phyloP scores from a whole-genome alignment of 2,888 invertebrate species.

The Metellina segmentata region DNA sequence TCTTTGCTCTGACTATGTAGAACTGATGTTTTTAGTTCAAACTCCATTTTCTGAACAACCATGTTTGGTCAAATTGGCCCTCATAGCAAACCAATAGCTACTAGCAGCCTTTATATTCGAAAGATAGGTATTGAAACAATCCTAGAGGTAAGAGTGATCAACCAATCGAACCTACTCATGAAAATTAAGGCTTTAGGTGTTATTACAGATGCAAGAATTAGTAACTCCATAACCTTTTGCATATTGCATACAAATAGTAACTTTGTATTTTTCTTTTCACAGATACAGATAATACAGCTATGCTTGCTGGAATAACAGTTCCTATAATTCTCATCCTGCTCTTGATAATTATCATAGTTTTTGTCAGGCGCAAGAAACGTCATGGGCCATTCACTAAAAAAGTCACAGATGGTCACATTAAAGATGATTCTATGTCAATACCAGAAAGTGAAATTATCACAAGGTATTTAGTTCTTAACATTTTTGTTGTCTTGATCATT shows the following conservation, averaged over 20 bases:
- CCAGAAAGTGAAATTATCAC: conserved; percentile 90
- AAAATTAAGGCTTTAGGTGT: background rate
- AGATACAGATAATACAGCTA: conserved; percentile 92
- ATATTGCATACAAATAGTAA: no score
- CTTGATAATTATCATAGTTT: conserved; percentile 78
- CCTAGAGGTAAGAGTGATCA: no score
- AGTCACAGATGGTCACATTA: conserved; percentile 81
- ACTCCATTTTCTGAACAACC: no score
- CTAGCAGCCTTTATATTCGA: no score
- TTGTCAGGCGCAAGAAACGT: conserved; percentile 83
- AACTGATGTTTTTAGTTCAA: no score
- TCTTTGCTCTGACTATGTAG: no score
- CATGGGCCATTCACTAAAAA: conserved; percentile 84
- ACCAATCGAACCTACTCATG: no score
- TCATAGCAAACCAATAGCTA: no score
- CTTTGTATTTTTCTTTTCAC: conserved; percentile 81
- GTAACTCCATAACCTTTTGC: background rate
- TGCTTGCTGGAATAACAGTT: conserved; percentile 89
- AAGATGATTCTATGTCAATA: conserved; percentile 88
- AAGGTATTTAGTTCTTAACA: conserved; percentile 81
- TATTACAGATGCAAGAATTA: background rate
- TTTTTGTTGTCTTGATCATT: background rate
- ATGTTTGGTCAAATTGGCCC: no score
- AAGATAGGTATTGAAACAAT: no score
- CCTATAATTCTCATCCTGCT: conserved; percentile 85